A percentile compares a stretch with the other conserved stretches of the same genome.
These are phyloP conservation scores for Mormyrus hasselquistii DNA, from an alignment of 2,797 vertebrate species.

Conservation along the genomic window DNA sequence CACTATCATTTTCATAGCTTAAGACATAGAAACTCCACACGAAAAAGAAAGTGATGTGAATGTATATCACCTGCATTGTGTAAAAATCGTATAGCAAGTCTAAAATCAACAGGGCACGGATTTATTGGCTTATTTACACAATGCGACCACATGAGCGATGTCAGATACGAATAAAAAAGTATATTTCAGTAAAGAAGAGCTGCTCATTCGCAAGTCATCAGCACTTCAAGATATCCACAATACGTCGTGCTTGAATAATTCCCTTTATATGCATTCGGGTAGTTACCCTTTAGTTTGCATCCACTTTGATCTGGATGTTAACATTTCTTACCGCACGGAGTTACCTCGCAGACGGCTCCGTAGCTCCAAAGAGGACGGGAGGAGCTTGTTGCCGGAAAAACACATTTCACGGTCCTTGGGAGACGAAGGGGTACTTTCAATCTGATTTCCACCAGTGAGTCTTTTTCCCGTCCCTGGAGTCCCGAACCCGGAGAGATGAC, in stretches of 20 bases:
- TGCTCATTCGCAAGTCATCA: background rate
- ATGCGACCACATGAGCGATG: background rate
- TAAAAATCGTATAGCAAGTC: constrained; percentile 15
- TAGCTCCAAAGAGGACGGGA: background rate
- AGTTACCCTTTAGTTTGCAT: background rate
- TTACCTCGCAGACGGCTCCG: background rate
- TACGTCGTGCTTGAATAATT: background rate
- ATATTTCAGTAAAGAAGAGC: background rate
- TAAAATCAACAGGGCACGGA: constrained; percentile 31
- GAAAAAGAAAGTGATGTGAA: background rate
- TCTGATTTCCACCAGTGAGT: background rate
- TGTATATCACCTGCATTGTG: constrained; percentile 16
- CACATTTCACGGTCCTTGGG: background rate
- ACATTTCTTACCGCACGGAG: background rate
- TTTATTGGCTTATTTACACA: background rate
- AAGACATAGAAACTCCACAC: background rate
- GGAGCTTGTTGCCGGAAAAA: background rate
- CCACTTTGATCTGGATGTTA: background rate
- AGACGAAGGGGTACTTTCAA: background rate
- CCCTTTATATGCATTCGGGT: background rate
- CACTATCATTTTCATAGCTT: background rate
- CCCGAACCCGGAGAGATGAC: background rate
- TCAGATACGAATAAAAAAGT: background rate
- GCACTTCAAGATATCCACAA: background rate
- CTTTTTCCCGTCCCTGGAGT: background rate